A percentile compares a stretch with the other conserved stretches of the same genome.
Conservation (phyloP, 2,888 invertebrate genomes). For the Drosophila borborema region DNA sequence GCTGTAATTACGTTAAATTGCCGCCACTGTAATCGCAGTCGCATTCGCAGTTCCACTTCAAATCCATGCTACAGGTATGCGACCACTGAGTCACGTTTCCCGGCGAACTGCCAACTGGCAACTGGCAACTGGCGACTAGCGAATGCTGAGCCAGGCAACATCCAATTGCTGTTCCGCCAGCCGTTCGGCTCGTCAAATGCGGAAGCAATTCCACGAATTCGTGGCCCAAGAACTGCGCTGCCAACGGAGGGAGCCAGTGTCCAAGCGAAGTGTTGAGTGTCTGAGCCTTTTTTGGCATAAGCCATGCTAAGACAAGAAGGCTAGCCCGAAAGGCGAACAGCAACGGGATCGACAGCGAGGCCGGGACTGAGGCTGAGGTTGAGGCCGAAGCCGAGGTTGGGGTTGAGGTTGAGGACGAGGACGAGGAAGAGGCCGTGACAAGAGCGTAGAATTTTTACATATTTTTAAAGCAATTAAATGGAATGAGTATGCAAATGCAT, state of each 20-base stretch:
- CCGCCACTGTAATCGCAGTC: conserved; percentile 49
- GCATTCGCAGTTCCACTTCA: conserved; percentile 20
- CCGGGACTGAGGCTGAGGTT: too few relatives aligned
- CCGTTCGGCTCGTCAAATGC: conserved; percentile 59
- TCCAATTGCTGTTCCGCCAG: conserved; percentile 41
- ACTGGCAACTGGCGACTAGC: conserved; percentile 36
- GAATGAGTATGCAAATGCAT: conserved; percentile 80
- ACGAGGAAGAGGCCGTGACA: conserved; percentile 62
- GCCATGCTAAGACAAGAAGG: conserved; percentile 43
- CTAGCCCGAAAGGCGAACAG: conserved; percentile 14
- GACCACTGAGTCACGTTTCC: conserved; percentile 73
- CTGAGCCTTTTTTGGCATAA: conserved; percentile 74
- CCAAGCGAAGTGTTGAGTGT: conserved; percentile 54
- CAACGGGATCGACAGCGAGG: conserved; percentile 4
- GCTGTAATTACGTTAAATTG: conserved; percentile 79
- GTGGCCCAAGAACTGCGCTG: conserved; percentile 71
- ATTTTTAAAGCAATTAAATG: conserved; percentile 80
- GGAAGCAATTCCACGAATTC: conserved; percentile 78
- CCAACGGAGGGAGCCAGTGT: conserved; percentile 20
- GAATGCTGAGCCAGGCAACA: conserved; percentile 16
- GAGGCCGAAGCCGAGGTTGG: neutral
- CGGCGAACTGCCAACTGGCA: conserved; percentile 54
- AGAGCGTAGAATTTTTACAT: conserved; percentile 68
- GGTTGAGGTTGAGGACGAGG: conserved; percentile 18
- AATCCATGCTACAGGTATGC: conserved; percentile 61